These are phyloP conservation scores for Urocyon cinereoargenteus DNA, from an alignment of 2,797 vertebrate genomes.

Conservation along the genomic window DNA sequence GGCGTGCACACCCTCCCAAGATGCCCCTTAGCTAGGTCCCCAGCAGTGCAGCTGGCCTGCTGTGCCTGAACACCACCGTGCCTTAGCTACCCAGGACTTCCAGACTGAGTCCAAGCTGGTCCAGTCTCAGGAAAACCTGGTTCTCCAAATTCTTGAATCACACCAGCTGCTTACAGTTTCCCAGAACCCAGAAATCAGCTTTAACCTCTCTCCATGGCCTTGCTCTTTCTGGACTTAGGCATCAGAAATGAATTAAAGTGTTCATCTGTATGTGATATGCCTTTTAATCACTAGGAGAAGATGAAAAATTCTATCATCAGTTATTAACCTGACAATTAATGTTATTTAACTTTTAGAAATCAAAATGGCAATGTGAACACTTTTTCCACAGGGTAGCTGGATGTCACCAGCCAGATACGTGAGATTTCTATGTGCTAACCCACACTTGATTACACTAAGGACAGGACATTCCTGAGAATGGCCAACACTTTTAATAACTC, in stretches of 20 bases:
- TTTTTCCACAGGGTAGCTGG: not conserved
- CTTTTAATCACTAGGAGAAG: not conserved
- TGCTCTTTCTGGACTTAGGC: constrained; percentile 55
- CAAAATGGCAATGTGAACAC: not conserved
- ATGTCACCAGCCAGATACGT: not conserved
- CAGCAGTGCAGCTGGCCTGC: not conserved
- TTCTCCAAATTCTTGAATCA: not conserved
- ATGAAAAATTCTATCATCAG: not conserved
- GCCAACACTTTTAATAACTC: not conserved
- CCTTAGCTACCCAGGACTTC: not conserved
- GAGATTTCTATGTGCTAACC: not conserved
- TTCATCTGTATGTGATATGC: not conserved
- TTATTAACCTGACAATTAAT: constrained; percentile 41
- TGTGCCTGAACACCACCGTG: not conserved
- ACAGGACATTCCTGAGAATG: not conserved
- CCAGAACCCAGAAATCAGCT: constrained; percentile 32
- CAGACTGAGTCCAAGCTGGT: not conserved
- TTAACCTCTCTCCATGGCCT: not conserved
- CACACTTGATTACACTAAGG: not conserved
- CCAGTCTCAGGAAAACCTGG: not conserved
- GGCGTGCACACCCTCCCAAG: not conserved
- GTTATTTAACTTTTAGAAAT: constrained; percentile 39
- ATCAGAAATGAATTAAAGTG: constrained; percentile 15
- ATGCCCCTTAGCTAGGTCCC: not conserved
- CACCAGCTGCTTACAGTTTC: not conserved